Base-by-base conservation (phyloP, 2,888 invertebrate genomes). In the Achlya flavicornis region DNA sequence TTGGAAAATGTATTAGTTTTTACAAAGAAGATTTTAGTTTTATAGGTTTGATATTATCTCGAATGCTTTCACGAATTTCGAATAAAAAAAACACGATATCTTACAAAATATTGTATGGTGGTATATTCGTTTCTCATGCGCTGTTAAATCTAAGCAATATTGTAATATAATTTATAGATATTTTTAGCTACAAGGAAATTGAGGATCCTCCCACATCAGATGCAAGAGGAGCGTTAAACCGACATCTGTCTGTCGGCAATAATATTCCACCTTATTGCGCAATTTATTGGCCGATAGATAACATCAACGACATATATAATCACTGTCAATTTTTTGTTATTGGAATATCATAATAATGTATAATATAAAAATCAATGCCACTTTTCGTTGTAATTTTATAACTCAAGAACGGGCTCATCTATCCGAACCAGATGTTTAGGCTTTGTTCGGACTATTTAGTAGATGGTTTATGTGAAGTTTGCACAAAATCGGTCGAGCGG, bases 251-350 rank as follows among this genome's bases (percentile, higher is more conserved):
- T 73, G 73, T 57, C 71, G 67, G 65, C 66, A 64, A 63, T 53
- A 53, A 53, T 8, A 10, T 53, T 53, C 19, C 10, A 53, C 65
- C 61, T 64, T 67, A 69, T 69, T 69, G 65, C 63, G 63, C 63
- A 67, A 78, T 78, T 77, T 77, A 78, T 78, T 70, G 70, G 66
- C 19, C 66, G 65, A 73, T 69, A 76, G 71, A 75, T 70, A 71
- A 72, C 75, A 66, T 63, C 64, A 57, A 46, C 53, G 53, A 48
- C 66, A 62, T 62, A 61, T 59, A 41, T 32, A 62, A 57, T 61
- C 63, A 65, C 69, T 76, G 69, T 69, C 66, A 67, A 68, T 48
- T 76, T 73, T 70, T 70, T 65, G 64, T 58, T 71, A 64, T 68
- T 65, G 65, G 10, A 11, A 46, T 19, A 10, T 14, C 3, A 8